Percentiles rank a stretch among this genome's conserved stretches.
These are phyloP conservation scores for Corythaixoides concolor DNA, from an alignment of 2,113 vertebrate genomes.

Conservation along the genomic window DNA sequence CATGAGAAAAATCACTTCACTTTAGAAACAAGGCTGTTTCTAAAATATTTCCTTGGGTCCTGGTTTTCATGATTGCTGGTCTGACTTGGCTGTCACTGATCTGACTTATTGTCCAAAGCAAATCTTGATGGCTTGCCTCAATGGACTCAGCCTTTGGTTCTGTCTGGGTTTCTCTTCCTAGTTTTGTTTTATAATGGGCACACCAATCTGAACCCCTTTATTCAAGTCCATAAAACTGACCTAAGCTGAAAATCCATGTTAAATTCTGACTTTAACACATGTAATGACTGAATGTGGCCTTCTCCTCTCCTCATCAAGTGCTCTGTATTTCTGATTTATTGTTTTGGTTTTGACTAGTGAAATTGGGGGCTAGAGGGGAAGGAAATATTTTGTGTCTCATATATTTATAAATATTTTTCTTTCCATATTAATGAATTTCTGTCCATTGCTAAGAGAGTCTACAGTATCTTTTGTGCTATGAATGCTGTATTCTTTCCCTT, in stretches of 20 bases:
- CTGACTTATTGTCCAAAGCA: neutral
- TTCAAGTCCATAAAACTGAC: neutral
- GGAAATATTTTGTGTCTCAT: neutral
- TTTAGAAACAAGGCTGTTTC: neutral
- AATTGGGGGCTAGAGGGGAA: too few species aligned
- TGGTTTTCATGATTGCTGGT: neutral
- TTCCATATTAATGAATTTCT: neutral
- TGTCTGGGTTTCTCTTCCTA: neutral
- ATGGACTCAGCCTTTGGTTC: neutral
- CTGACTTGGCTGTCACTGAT: neutral
- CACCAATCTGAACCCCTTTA: fast-evolving
- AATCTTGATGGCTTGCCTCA: neutral
- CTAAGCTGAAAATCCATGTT: neutral
- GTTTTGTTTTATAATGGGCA: neutral
- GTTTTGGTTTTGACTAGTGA: neutral
- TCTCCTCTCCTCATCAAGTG: neutral
- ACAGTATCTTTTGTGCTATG: neutral
- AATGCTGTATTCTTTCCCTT: neutral
- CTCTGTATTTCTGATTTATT: neutral
- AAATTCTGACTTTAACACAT: neutral
- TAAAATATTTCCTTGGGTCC: neutral
- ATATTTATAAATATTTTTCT: neutral
- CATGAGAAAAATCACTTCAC: neutral
- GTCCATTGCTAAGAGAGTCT: neutral
- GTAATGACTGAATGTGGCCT: neutral